Percentiles rank a stretch among this genome's conserved stretches.
phyloP scores from a whole-genome alignment of 2,797 vertebrate genomes.

The Buceros bicornis region DNA sequence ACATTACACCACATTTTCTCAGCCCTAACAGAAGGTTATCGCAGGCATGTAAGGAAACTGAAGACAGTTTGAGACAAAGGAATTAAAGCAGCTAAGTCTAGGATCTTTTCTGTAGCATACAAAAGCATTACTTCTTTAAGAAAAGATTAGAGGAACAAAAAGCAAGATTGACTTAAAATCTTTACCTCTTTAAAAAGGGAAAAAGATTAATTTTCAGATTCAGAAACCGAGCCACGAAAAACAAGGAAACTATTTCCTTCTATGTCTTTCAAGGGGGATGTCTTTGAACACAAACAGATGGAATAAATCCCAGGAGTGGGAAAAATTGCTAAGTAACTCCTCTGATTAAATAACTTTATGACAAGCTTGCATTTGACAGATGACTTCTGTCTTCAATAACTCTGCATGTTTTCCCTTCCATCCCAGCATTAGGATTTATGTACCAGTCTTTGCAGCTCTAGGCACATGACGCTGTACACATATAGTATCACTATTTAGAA shows the following conservation, averaged over 20 bases:
- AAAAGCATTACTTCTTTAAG: not conserved
- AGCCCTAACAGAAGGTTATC: not conserved
- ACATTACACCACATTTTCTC: not conserved
- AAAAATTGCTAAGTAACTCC: slow-evolving; percentile 28
- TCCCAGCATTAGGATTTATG: not conserved
- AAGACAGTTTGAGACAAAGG: not conserved
- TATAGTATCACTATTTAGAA: not conserved
- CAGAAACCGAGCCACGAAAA: not conserved
- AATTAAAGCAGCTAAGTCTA: not conserved
- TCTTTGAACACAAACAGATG: not conserved
- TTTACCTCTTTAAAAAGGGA: not conserved
- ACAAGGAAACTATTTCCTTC: not conserved
- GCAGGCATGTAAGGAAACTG: not conserved
- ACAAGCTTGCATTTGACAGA: not conserved
- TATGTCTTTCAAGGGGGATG: not conserved
- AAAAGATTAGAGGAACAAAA: not conserved
- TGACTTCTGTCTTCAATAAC: not conserved
- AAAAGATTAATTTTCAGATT: not conserved
- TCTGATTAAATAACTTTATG: slow-evolving; percentile 6
- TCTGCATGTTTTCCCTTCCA: not conserved
- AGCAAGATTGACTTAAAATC: not conserved
- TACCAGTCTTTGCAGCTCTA: not conserved
- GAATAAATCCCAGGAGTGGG: not conserved
- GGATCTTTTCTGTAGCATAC: not conserved
- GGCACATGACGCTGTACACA: not conserved